phyloP scores from a whole-genome alignment of 2,888 invertebrate species.

The Ectemnius lituratus region DNA sequence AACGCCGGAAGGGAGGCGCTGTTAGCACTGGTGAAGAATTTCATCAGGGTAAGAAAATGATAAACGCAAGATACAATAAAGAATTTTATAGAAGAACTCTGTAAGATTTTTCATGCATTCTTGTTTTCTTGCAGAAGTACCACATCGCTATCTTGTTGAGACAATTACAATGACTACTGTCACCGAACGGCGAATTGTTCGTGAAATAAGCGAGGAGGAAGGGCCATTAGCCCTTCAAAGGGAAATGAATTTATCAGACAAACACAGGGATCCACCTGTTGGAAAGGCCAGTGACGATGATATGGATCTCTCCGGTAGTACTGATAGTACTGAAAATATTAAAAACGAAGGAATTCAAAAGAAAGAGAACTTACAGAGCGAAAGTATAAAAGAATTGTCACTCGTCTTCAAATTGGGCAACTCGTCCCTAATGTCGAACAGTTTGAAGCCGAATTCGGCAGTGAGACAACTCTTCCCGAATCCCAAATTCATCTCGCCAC shows the following conservation, averaged over 20 bases:
- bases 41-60: too few species aligned
- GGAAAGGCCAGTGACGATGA: conserved; percentile 29
- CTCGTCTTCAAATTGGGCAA: conserved; percentile 81
- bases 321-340: neutral
- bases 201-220: conserved; percentile 78
- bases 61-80: too few species aligned
- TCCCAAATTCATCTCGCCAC: conserved; percentile 81
- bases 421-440: conserved; percentile 80
- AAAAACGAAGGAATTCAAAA: conserved; percentile 53
- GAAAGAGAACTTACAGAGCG: conserved; percentile 45
- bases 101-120: too few species aligned
- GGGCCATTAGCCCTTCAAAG: neutral
- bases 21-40: too few species aligned
- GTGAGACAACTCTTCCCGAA: conserved; percentile 90
- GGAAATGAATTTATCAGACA: neutral
- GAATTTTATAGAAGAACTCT: too few species aligned
- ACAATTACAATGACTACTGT: conserved; percentile 85
- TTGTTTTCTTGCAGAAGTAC: conserved; percentile 62
- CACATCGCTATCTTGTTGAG: conserved; percentile 82
- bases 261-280: neutral
- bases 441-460: conserved; percentile 87
- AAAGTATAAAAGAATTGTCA: conserved; percentile 78
- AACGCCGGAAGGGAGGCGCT: too few species aligned
- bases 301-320: conserved; percentile 45
- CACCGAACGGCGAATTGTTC: conserved; percentile 82